These are phyloP conservation scores for Natrix natrix DNA, from an alignment of 2,797 vertebrate genomes.

Conservation along the genomic window DNA sequence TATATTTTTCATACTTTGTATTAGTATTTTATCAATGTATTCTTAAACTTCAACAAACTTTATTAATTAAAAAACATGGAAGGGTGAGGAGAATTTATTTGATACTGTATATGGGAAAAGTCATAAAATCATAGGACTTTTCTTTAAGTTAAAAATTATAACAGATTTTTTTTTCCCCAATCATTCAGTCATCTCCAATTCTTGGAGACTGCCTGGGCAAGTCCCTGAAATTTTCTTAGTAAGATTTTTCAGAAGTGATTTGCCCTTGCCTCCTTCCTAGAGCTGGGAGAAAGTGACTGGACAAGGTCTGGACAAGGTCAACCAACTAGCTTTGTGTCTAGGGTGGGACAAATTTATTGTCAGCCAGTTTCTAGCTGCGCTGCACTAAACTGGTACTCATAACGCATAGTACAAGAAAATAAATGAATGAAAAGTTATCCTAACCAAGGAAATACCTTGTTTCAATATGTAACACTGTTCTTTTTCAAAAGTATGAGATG, in stretches of 20 bases:
- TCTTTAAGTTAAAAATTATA: slow-evolving; percentile 23
- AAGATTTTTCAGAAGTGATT: not conserved
- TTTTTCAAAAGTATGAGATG: not conserved
- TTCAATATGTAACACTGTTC: not conserved
- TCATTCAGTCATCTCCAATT: not conserved
- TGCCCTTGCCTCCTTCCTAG: not conserved
- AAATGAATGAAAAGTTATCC: not conserved
- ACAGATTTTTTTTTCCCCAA: not conserved
- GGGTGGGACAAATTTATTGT: not conserved
- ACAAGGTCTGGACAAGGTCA: not conserved
- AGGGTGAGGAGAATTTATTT: not conserved
- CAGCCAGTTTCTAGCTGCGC: not conserved
- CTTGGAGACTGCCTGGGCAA: not conserved
- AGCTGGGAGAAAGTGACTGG: not conserved
- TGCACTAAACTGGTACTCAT: not conserved
- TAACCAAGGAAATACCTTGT: not conserved
- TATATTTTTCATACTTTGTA: not conserved
- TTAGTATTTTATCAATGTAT: not conserved
- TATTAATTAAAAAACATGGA: not conserved
- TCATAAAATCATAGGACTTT: not conserved
- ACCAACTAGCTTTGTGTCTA: not conserved
- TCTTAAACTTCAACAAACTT: not conserved
- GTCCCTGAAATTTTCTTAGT: not conserved
- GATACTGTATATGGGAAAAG: not conserved
- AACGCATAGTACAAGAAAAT: not conserved